Conservation (phyloP, 2,113 vertebrate genomes). For the Sturnus vulgaris region DNA sequence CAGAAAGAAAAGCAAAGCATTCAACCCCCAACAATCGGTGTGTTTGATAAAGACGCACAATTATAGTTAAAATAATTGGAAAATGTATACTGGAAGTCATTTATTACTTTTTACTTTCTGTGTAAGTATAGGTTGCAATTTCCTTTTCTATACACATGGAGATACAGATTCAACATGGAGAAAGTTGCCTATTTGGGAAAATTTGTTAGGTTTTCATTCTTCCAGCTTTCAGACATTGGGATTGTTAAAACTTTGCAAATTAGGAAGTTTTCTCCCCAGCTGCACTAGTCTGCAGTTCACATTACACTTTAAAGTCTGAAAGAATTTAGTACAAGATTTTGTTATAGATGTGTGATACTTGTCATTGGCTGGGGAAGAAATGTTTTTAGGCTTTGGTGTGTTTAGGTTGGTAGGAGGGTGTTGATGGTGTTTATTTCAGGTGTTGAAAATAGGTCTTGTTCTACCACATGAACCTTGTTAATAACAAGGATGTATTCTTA, state of each 20-base stretch:
- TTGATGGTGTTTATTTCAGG: not conserved
- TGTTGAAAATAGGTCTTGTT: not conserved
- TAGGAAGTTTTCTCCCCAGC: not conserved
- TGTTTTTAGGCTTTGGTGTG: not conserved
- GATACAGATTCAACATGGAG: not conserved
- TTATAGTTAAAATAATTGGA: not conserved
- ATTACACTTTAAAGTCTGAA: not conserved
- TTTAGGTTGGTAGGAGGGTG: not conserved
- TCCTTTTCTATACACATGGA: not conserved
- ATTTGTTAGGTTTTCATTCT: not conserved
- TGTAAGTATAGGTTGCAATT: not conserved
- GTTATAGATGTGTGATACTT: not conserved
- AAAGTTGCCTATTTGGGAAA: not conserved
- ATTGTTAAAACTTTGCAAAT: not conserved
- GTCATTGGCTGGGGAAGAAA: not conserved
- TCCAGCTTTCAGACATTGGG: not conserved
- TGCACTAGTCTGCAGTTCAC: not conserved
- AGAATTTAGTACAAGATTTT: not conserved
- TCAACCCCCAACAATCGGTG: too few relatives aligned
- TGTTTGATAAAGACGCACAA: not conserved
- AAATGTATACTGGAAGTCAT: not conserved
- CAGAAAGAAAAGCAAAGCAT: too few relatives aligned
- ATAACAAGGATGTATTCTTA: not conserved
- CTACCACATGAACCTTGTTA: not conserved
- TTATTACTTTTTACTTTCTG: not conserved